Evolutionary conservation across 2,113 vertebrate genomes (phyloP).

Genomic region (Limnothrissa miodon): DNA sequence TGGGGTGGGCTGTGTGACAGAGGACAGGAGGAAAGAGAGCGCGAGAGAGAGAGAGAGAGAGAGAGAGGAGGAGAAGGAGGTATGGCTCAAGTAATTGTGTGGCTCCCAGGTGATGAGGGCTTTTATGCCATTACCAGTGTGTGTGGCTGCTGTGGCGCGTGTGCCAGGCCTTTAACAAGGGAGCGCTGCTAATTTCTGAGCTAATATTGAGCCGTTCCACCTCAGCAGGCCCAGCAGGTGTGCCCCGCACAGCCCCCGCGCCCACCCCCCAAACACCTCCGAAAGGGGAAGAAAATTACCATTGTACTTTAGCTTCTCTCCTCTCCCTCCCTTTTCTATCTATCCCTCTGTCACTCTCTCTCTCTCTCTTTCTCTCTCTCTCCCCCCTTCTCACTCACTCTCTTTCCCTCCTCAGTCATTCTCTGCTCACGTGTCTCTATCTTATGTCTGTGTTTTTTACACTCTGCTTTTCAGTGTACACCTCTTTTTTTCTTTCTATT

Average conservation of each 20-base stretch:
- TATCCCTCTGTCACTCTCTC: too few species aligned
- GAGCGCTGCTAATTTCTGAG: constrained; percentile 95
- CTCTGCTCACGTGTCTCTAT: not conserved
- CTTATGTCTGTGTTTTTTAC: not conserved
- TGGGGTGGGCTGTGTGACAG: constrained; percentile 24
- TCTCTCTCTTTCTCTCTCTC: constrained; percentile 10
- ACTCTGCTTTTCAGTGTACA: not conserved
- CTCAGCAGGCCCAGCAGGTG: constrained; percentile 82
- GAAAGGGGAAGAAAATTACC: constrained; percentile 78
- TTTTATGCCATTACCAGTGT: constrained; percentile 80
- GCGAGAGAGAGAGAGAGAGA: not conserved
- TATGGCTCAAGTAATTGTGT: constrained; percentile 69
- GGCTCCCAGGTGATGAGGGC: constrained; percentile 73
- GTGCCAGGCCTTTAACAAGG: constrained; percentile 92
- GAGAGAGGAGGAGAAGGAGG: not conserved
- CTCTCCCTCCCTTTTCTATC: not conserved
- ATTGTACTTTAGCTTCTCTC: constrained; percentile 73
- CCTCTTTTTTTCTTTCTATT: not conserved
- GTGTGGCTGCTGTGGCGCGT: constrained; percentile 67
- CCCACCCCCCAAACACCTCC: constrained; percentile 42
- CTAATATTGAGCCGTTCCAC: constrained; percentile 93
- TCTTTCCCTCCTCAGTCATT: not conserved
- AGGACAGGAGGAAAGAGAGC: constrained; percentile 25
- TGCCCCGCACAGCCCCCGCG: constrained; percentile 60
- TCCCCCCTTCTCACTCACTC: not conserved